Evolutionary conservation across 2,113 vertebrate genomes (phyloP), one percentile per base, ranked within the genome.

Genomic region (Rhea americana): DNA sequence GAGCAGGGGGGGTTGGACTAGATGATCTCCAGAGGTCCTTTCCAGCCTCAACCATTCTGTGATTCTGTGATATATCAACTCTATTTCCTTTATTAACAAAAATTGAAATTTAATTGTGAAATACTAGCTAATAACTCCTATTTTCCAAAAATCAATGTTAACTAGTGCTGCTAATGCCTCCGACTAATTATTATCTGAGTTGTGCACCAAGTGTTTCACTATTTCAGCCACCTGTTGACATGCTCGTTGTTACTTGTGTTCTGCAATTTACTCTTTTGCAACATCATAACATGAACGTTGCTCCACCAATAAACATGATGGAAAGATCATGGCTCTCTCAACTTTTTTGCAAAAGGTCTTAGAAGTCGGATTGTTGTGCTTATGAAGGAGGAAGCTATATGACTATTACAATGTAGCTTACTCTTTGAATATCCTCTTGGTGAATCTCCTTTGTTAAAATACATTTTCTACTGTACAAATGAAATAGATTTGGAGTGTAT

Each of bases 81-180:
- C 30, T 90, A 4, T 53, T 87, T 55, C n/a, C 18, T 85, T 89
- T 82, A 56, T 32, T 87, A 76, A 72, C 20, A 53, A 9, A 26
- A 78, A 10, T 47, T 90, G n/a, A 13, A 77, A 22, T 71, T 83
- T 74, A 77, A 59, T 63, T 71, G 47, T 55, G 50, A 90, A 93
- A 94, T 0, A 0, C 14, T 62, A 66, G 55, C 67, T 86, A 91
- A 91, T 45, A 81, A 19, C n/a, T 83, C 0, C 12, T 15, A 39
- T 75, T 94, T 91, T 81, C 65, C 70, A 94, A 90, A 90, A 93
- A 71, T 86, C 59, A 21, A 15, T 85, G 20, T 90, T 81, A 67
- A 51, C 51, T 90, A 37, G 5, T 90, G 76, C 63, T 95, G 90
- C 90, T 91, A 91, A 77, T 71, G 14, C 43, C 51, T 84, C 84